phyloP scores from a whole-genome alignment of 2,113 vertebrate species.

The Rhea americana region DNA sequence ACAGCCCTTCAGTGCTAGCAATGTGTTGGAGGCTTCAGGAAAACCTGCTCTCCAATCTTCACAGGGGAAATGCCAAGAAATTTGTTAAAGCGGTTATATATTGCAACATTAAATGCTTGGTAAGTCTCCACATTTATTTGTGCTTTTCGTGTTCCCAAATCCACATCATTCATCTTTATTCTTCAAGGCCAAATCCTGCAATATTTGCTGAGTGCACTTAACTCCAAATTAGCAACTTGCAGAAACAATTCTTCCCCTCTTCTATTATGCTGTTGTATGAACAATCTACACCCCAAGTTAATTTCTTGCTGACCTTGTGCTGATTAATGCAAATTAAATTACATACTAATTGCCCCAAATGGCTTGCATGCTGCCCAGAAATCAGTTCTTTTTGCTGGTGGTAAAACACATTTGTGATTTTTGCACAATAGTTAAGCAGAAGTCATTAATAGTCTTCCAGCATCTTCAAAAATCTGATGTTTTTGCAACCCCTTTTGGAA shows the following conservation, averaged over 20 bases:
- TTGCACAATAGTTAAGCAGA: constrained; percentile 26
- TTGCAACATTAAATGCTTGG: constrained; percentile 32
- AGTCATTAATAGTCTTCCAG: constrained; percentile 45
- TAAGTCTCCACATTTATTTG: constrained; percentile 40
- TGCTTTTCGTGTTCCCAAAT: not conserved
- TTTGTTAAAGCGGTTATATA: constrained; percentile 35
- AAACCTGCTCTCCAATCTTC: constrained; percentile 10
- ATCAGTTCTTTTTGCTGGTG: constrained; percentile 47
- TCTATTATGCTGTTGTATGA: constrained; percentile 22
- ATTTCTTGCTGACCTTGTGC: constrained; percentile 71
- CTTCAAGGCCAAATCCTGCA: constrained; percentile 13
- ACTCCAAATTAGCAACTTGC: constrained; percentile 43
- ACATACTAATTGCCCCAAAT: constrained; percentile 72
- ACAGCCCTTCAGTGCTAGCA: not conserved
- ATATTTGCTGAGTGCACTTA: constrained; percentile 40
- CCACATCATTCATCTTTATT: constrained; percentile 3
- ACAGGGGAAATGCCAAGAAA: not conserved
- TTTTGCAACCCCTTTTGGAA: constrained; percentile 24
- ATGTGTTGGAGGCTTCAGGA: not conserved
- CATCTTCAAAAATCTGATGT: constrained; percentile 15
- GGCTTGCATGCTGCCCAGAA: constrained; percentile 56
- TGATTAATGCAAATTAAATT: constrained; percentile 77
- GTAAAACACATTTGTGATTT: constrained; percentile 46
- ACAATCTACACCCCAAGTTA: constrained; percentile 69
- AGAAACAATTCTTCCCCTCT: constrained; percentile 22